These are phyloP conservation scores for Grammomys dolichurus DNA, from an alignment of 2,113 vertebrate genomes.

Conservation along the genomic window DNA sequence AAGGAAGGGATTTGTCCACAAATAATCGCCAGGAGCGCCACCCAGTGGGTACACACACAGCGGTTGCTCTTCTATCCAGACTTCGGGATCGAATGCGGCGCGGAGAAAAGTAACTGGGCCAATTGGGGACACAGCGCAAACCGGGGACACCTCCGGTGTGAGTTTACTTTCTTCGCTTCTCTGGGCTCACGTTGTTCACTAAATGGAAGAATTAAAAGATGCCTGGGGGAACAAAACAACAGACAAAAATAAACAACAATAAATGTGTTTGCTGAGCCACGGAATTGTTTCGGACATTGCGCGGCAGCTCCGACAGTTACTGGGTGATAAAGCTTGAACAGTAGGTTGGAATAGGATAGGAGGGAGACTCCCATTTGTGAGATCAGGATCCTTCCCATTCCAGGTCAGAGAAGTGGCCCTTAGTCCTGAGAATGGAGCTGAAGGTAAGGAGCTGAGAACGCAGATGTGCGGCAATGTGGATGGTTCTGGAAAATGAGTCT, in stretches of 20 bases:
- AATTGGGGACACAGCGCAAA: not conserved
- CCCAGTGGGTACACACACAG: not conserved
- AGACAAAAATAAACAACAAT: not conserved
- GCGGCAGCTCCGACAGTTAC: not conserved
- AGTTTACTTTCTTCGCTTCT: not conserved
- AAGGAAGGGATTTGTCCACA: no score
- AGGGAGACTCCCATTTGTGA: not conserved
- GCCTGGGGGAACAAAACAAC: not conserved
- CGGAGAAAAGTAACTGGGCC: not conserved
- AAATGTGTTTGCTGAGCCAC: not conserved
- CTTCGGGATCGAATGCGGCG: no score
- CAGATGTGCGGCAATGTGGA: fast-evolving
- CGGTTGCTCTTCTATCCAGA: not conserved
- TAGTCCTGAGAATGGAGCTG: not conserved
- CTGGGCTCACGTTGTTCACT: slow-evolving; percentile 32
- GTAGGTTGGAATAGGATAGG: not conserved
- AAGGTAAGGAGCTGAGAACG: not conserved
- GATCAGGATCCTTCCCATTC: fast-evolving
- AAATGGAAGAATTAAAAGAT: not conserved
- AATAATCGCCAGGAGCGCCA: not conserved
- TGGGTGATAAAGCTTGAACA: fast-evolving
- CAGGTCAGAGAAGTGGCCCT: not conserved
- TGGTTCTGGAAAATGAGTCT: not conserved
- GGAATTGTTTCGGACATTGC: not conserved
- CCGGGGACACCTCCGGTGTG: fast-evolving